Percentiles rank a stretch among this genome's conserved stretches.
Conservation (phyloP, 2,888 invertebrate genomes). For the Zaprionus obscuricornis region DNA sequence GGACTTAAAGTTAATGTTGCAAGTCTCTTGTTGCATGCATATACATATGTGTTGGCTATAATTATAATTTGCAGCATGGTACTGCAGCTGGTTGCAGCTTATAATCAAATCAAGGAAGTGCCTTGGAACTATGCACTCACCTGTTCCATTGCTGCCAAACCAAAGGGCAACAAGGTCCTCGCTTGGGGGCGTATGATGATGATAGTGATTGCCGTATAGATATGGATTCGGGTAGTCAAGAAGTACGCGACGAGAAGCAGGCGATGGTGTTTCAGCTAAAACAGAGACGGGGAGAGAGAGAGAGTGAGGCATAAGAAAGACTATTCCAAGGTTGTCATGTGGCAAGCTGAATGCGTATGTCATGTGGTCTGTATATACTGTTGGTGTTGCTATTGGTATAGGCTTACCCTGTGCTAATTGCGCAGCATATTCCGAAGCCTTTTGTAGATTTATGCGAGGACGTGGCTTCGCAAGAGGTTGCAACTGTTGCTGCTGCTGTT, state of each 20-base stretch:
- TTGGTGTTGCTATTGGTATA: background rate
- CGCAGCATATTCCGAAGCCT: slow-evolving; percentile 83
- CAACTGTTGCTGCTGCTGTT: slow-evolving; percentile 71
- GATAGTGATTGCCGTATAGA: slow-evolving; percentile 83
- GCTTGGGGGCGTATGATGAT: slow-evolving; percentile 85
- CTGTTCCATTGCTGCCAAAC: slow-evolving; percentile 87
- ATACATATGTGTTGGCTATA: too few relatives aligned
- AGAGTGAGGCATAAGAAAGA: too few relatives aligned
- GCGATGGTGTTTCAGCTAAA: slow-evolving; percentile 83
- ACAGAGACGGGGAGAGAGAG: slow-evolving; percentile 6
- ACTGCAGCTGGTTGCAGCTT: too few relatives aligned
- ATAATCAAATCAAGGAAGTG: too few relatives aligned
- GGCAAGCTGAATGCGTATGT: too few relatives aligned
- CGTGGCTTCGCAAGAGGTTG: slow-evolving; percentile 79
- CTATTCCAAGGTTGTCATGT: too few relatives aligned
- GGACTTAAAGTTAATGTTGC: too few relatives aligned
- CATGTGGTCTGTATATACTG: too few relatives aligned
- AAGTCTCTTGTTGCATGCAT: too few relatives aligned
- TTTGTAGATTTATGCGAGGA: slow-evolving; percentile 83
- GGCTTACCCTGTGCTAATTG: slow-evolving; percentile 82
- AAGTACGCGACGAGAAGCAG: slow-evolving; percentile 83
- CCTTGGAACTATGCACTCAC: slow-evolving; percentile 83
- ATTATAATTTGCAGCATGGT: too few relatives aligned
- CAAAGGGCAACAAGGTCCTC: slow-evolving; percentile 91
- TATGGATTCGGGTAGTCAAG: slow-evolving; percentile 83